A percentile compares a stretch with the other conserved stretches of the same genome.
These are phyloP conservation scores for Acanthosepion pharaonis DNA, from an alignment of 2,888 invertebrate genomes.

Conservation along the genomic window DNA sequence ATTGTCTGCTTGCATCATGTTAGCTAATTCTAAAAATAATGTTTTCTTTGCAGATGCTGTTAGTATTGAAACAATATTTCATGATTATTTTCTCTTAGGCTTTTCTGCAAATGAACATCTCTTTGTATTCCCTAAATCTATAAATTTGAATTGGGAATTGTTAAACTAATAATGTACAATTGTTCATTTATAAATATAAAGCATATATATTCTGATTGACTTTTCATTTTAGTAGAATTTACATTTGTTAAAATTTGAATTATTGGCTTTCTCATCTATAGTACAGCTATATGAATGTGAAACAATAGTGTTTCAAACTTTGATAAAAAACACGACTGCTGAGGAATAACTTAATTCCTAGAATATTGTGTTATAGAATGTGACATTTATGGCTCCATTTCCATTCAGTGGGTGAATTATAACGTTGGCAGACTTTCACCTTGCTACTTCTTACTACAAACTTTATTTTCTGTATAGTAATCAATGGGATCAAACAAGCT, in stretches of 20 bases:
- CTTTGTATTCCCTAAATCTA: not conserved
- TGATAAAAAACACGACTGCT: not conserved
- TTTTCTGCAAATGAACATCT: not conserved
- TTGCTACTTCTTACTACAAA: not conserved
- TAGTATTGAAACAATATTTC: not conserved
- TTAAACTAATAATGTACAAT: not conserved
- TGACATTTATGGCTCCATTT: not conserved
- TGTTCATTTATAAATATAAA: not conserved
- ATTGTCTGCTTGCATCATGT: not conserved
- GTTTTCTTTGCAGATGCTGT: not conserved
- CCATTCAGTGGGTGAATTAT: not conserved
- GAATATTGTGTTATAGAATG: not conserved
- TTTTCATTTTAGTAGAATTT: too few species aligned
- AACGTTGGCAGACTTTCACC: not conserved
- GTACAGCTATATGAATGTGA: too few species aligned
- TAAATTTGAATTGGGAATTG: not conserved
- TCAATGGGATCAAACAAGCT: too few species aligned
- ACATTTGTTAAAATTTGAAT: too few species aligned
- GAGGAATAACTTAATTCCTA: not conserved
- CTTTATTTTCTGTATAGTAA: not conserved
- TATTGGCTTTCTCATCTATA: too few species aligned
- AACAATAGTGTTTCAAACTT: not conserved
- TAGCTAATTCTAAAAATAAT: constrained; percentile 6
- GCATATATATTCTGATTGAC: too few species aligned
- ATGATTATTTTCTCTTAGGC: not conserved